Evolutionary conservation across 1,140 invertebrate species (phyloP), one percentile per base, ranked within the genome.

Genomic region (Trinorchestia longiramus): DNA sequence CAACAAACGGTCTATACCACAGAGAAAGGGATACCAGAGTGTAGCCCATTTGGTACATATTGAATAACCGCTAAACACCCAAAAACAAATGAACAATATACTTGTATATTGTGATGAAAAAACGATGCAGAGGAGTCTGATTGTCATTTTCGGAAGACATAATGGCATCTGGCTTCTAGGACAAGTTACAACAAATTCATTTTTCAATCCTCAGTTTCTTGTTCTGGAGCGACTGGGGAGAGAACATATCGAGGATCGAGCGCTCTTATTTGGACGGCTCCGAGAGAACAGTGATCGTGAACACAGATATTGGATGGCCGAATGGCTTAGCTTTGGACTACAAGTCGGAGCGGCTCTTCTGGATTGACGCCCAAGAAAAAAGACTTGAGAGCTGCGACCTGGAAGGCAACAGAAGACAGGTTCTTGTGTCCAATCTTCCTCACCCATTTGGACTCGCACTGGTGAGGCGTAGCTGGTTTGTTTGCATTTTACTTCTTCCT

Each of bases 191-290:
- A 53, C 40, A 87, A 77, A 53, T 43, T 28, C 28, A 17, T 43
- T 0, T 87, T 43, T 47, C 99, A 96, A 43, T 23, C 97, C 97
- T 57, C 96, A 98, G 98, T 0, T 99, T 97, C 96, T 96, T 99
- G 97, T 99, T 99, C 97, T 99, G 99, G 99, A 98, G 99, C 0
- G 99, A 99, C 97, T 99, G 99, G 99, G 99, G 99, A 17, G 98
- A 99, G 97, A 98, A 98, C 96, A 96, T 96, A 90, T 98, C 99
- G 4, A 98, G 98, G 96, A 99, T 99, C 95, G 99, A 99, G 97
- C 98, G 98, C 94, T 98, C 99, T 0, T 98, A 99, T 96, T 98
- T 99, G 98, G 99, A 99, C 97, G 99, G 99, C 3, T 95, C 96
- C 0, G 47, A 96, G n/a, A 97, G 99, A 40, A 97, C 97, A 45